Percentiles rank a stretch among this genome's conserved stretches.
phyloP scores from a whole-genome alignment of 2,113 vertebrate species.

The Pterocles orientalis region DNA sequence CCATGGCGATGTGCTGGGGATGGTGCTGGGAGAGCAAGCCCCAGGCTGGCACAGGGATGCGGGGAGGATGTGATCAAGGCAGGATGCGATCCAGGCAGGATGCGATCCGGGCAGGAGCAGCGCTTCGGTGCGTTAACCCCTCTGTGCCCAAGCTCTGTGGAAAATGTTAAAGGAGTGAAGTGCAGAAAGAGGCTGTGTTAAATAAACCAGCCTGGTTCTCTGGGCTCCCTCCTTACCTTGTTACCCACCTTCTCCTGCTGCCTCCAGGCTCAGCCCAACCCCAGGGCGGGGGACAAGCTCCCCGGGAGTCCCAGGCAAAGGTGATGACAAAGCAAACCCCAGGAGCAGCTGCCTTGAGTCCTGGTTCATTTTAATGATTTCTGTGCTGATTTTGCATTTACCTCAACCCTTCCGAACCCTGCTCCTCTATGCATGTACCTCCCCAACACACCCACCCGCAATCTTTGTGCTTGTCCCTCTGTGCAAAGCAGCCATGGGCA shows the following conservation, averaged over 20 bases:
- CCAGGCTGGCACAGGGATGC: background rate
- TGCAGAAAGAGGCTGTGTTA: background rate
- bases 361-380: background rate
- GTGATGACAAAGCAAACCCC: background rate
- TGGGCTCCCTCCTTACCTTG: background rate
- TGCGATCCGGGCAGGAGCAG: background rate
- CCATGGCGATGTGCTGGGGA: background rate
- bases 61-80: background rate
- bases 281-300: background rate
- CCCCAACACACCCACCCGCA: background rate
- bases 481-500: background rate
- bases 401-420: background rate
- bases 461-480: background rate
- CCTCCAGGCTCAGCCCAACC: background rate
- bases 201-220: background rate
- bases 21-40: background rate
- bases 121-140: background rate
- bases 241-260: background rate
- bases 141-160: background rate
- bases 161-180: background rate
- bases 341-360: background rate
- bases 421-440: background rate
- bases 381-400: background rate
- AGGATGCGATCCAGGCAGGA: background rate
- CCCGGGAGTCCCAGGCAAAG: background rate